These are phyloP conservation scores for Heteromyza rotundicornis DNA, from an alignment of 2,888 invertebrate genomes.

Conservation along the genomic window DNA sequence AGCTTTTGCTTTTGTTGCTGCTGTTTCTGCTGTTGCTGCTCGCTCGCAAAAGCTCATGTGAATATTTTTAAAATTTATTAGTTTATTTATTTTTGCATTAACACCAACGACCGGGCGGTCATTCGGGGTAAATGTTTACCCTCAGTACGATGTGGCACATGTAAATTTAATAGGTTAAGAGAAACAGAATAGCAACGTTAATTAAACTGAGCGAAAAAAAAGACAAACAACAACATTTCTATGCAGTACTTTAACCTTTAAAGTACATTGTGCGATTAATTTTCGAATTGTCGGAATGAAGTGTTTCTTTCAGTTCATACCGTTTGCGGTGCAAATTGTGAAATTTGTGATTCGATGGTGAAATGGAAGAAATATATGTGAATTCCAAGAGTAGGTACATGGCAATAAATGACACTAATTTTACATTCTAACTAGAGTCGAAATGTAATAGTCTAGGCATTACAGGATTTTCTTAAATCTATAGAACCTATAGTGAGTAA, in stretches of 20 bases:
- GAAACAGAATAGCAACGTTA: background rate
- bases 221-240: background rate
- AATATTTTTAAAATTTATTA: constrained; percentile 1
- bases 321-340: no score
- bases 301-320: no score
- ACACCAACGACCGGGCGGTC: constrained; percentile 8
- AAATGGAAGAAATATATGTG: no score
- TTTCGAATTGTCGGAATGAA: background rate
- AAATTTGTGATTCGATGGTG: no score
- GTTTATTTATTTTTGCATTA: constrained; percentile 18
- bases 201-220: no score
- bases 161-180: background rate
- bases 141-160: background rate
- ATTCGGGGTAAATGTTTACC: background rate
- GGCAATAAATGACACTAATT: no score
- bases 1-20: constrained; percentile 5
- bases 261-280: background rate
- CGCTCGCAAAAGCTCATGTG: background rate
- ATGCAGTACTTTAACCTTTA: background rate
- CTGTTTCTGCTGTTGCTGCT: background rate
- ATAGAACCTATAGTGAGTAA: no score
- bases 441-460: no score
- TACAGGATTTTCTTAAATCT: no score
- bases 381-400: no score
- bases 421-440: no score